phyloP scores from a whole-genome alignment of 2,113 vertebrate species.

The Myanophis thanlyinensis region DNA sequence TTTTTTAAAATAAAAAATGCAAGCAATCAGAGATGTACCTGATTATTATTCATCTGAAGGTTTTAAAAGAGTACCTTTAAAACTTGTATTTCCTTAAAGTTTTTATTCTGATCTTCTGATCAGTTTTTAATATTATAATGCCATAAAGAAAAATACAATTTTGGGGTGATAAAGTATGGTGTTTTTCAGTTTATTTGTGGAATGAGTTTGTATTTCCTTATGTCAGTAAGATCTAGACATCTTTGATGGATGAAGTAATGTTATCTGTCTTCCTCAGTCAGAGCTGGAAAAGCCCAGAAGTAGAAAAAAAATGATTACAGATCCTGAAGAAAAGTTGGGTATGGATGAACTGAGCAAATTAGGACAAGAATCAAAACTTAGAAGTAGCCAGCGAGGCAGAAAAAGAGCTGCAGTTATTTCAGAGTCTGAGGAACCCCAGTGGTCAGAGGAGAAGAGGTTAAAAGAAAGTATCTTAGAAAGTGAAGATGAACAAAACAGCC shows the following conservation, averaged over 20 bases:
- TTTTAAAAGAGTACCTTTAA: background rate
- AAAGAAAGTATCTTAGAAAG: constrained; percentile 84
- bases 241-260: constrained; percentile 28
- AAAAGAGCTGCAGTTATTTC: constrained; percentile 79
- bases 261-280: constrained; percentile 62
- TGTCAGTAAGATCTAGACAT: background rate
- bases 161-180: background rate
- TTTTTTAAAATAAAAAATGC: background rate
- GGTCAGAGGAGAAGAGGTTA: constrained; percentile 84
- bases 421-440: constrained; percentile 83
- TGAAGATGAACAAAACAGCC: constrained; percentile 97
- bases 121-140: background rate
- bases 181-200: background rate
- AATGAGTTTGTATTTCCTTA: background rate
- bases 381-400: constrained; percentile 80
- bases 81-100: background rate
- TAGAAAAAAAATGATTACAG: constrained; percentile 83
- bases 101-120: background rate
- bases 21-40: background rate
- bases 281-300: constrained; percentile 91
- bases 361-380: constrained; percentile 85
- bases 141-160: background rate
- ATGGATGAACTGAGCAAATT: constrained; percentile 77
- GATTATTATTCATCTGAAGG: background rate
- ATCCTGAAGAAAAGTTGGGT: constrained; percentile 79